Base-by-base conservation (phyloP, 1,140 invertebrate genomes). In the Amphibalanus amphitrite region DNA sequence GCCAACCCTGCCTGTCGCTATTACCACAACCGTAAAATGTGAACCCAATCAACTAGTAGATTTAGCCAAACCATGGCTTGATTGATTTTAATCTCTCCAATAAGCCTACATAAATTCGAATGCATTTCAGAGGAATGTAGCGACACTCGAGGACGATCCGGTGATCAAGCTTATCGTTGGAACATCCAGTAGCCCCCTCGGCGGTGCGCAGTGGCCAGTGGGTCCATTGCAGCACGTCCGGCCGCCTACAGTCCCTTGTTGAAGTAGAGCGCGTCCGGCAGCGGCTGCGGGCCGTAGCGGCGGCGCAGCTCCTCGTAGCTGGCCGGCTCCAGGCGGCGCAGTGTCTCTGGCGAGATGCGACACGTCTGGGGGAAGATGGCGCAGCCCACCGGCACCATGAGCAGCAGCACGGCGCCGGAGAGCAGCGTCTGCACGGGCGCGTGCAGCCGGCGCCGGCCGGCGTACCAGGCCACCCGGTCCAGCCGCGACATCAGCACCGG, bases 371-470 rank as follows among this genome's bases (percentile, higher is more conserved):
- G 77, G 71, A 80, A 80, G 13, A 92, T 80, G 1, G 90, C 90
- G 77, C 90, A 93, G 70, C 88, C 88, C 1, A 92, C 79, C 0
- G 91, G 91, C 4, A 90, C 92, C n/a, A 90, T 89, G 77, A 92
- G 89, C 0, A 89, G 88, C 8, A 92, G 80, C 17, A 75, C 69
- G n/a, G 59, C 70, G 13, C 75, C 75, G 30, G 72, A 72, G 1
- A 71, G 69, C 1, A 74, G n/a, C 15, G 69, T 71, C 84, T 93
- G 90, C 77, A 93, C 86, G 13, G 89, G 89, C 29, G 83, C 87
- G 79, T 90, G 89, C 0, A 90, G 81, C 78, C 82, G 83, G 71
- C 83, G 85, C 71, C 90, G 87, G 75, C 83, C 83, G 73, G 88
- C 82, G 85, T 93, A 89, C 84, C 86, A 90, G 0, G 80, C 77